Conservation (phyloP, 92 coral and sea anemone genomes). For the Palythoa heliodiscus region DNA sequence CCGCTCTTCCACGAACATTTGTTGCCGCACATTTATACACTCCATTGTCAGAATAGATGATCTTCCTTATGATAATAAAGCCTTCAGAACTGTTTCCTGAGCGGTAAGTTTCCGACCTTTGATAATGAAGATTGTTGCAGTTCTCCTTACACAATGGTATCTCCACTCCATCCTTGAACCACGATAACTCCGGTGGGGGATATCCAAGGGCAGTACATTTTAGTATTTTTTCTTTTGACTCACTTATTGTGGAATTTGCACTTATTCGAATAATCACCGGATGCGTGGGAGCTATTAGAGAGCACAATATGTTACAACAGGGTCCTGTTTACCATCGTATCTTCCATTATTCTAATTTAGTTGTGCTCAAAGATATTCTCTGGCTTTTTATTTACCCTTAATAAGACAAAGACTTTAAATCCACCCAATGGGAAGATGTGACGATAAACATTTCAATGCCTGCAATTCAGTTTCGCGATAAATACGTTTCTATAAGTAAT, state of each 20-base stretch:
- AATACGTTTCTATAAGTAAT: too few species aligned
- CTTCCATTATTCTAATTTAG: too few species aligned
- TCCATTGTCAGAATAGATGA: slow-evolving; percentile 21
- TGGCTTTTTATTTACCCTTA: too few species aligned
- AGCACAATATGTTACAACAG: not conserved
- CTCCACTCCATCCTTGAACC: slow-evolving; percentile 17
- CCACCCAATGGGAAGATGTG: too few species aligned
- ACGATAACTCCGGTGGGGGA: slow-evolving; percentile 25
- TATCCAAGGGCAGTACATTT: slow-evolving; percentile 3
- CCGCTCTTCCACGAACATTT: not conserved
- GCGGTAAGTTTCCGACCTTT: not conserved
- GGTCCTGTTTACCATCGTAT: too few species aligned
- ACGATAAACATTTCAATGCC: too few species aligned
- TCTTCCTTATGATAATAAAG: not conserved
- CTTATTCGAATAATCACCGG: not conserved
- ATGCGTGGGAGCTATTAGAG: slow-evolving; percentile 4
- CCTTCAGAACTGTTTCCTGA: slow-evolving; percentile 18
- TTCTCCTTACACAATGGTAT: not conserved
- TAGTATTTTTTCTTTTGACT: not conserved
- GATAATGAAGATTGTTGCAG: slow-evolving; percentile 9
- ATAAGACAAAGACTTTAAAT: too few species aligned
- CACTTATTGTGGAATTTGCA: slow-evolving; percentile 8
- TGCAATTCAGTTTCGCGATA: too few species aligned
- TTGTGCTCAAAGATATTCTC: too few species aligned
- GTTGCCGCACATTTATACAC: slow-evolving; percentile 6